Percentiles rank a stretch among this genome's conserved stretches.
Evolutionary conservation across 2,797 vertebrate species (phyloP).

Genomic region (Typhlichthys subterraneus): DNA sequence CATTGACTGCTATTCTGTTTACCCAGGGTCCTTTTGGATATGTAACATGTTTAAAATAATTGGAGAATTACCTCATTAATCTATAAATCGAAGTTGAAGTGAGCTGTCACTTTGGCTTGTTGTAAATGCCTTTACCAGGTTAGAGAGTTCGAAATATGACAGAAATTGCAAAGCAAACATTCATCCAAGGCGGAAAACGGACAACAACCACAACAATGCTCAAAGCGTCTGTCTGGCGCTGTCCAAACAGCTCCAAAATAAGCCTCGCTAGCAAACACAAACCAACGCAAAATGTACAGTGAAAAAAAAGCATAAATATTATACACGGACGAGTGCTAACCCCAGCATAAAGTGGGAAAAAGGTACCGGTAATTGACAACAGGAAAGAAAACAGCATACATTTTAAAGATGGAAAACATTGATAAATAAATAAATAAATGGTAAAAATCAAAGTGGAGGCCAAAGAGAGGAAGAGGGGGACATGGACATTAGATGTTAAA

Average conservation of each 20-base stretch:
- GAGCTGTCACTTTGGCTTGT: slow-evolving; percentile 70
- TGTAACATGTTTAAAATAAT: too few species aligned
- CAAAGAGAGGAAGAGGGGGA: slow-evolving; percentile 4
- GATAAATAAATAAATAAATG: slow-evolving; percentile 4
- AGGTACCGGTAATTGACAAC: neutral
- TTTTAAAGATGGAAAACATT: slow-evolving; percentile 16
- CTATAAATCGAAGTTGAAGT: slow-evolving; percentile 59
- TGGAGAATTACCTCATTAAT: too few species aligned
- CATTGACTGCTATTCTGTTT: too few species aligned
- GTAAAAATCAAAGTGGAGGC: neutral
- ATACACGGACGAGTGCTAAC: too few species aligned
- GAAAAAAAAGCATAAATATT: too few species aligned
- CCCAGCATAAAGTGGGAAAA: too few species aligned
- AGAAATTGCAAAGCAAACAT: slow-evolving; percentile 26
- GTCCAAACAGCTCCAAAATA: slow-evolving; percentile 39
- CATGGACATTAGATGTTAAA: slow-evolving; percentile 61
- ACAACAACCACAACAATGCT: slow-evolving; percentile 53
- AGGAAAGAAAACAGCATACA: neutral
- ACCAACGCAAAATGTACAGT: slow-evolving; percentile 11
- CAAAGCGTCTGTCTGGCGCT: slow-evolving; percentile 59
- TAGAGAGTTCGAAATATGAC: slow-evolving; percentile 20
- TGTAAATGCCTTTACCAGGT: slow-evolving; percentile 52
- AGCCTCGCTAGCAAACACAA: slow-evolving; percentile 1
- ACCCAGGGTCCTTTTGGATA: too few species aligned
- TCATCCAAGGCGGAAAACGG: slow-evolving; percentile 48